Base-by-base conservation (phyloP, 2,113 vertebrate genomes). In the Silurus meridionalis region DNA sequence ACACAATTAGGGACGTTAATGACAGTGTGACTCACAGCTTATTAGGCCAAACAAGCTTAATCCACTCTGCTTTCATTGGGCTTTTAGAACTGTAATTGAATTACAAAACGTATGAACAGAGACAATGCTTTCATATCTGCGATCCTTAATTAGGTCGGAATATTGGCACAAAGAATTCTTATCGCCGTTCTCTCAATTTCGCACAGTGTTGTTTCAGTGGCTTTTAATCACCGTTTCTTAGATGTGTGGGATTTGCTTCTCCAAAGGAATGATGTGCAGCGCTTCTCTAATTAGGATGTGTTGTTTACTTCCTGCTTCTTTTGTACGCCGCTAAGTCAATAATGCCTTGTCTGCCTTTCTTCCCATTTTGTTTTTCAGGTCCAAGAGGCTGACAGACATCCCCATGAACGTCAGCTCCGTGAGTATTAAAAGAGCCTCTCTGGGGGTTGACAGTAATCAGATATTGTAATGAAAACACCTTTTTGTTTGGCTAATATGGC, bases 401-500 rank as follows among this genome's bases (percentile, higher is more conserved):
- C 86, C 86, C 88, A 91, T 87, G 90, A 91, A 91, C 93, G 90
- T 84, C 93, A 91, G 23, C 92, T 95, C 57, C 86, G 95, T 95
- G 87, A 95, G 95, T 94, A 25, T 84, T 64, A 60, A n/a, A 77
- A 25, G 66, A 55, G 37, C 8, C 7, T 78, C 25, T 86, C 64
- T 55, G 14, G 13, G 23, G 1, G 77, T 83, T 88, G 55, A 28
- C 28, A 52, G 37, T 2, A 37, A 37, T 37, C 37, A 37, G 37
- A 2, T 37, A 14, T 86, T 37, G 11, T 21, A 14, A 37, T 28
- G 19, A 28, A 74, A 15, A 82, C 57, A 80, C 63, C 25, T 52
- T 19, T 55, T 58, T 58, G 19, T 37, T 19, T 46, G 17, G 57
- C 37, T 58, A 25, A 9, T 57, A 19, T 9, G 52, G 10, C 19